Conservation (phyloP, 2,888 invertebrate genomes). For the Lobophora halterata region DNA sequence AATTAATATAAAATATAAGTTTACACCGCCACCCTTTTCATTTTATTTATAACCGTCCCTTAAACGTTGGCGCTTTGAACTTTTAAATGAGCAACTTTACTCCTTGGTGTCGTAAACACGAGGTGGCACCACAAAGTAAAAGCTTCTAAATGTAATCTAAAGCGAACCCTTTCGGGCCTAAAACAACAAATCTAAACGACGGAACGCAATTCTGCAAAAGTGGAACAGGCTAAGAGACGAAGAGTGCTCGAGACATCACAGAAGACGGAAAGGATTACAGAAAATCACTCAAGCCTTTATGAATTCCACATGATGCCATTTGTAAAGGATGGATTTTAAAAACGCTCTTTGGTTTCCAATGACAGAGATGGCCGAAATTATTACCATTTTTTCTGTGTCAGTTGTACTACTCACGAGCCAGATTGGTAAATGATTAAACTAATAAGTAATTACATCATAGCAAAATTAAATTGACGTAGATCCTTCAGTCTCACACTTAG, state of each 20-base stretch:
- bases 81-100: slow-evolving; percentile 1
- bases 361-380: too few relatives aligned
- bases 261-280: slow-evolving; percentile 15
- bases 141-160: slow-evolving; percentile 28
- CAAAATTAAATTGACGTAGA: too few relatives aligned
- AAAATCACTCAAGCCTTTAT: slow-evolving; percentile 7
- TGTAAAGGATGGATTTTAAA: background rate
- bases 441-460: too few relatives aligned
- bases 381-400: too few relatives aligned
- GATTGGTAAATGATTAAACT: too few relatives aligned
- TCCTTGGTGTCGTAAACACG: too few relatives aligned
- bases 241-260: slow-evolving; percentile 20
- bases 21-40: too few relatives aligned
- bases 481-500: too few relatives aligned
- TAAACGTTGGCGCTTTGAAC: too few relatives aligned
- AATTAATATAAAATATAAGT: too few relatives aligned
- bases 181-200: slow-evolving; percentile 34
- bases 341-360: slow-evolving; percentile 6
- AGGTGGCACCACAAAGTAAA: slow-evolving; percentile 21
- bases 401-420: too few relatives aligned
- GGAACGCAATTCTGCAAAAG: slow-evolving; percentile 21
- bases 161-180: slow-evolving; percentile 26
- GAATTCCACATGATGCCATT: slow-evolving; percentile 8
- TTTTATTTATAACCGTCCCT: too few relatives aligned
- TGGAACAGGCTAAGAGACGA: slow-evolving; percentile 15